Percentiles rank a stretch among this genome's conserved stretches.
phyloP scores from a whole-genome alignment of 2,888 invertebrate genomes.

The Notocelia uddmanniana region DNA sequence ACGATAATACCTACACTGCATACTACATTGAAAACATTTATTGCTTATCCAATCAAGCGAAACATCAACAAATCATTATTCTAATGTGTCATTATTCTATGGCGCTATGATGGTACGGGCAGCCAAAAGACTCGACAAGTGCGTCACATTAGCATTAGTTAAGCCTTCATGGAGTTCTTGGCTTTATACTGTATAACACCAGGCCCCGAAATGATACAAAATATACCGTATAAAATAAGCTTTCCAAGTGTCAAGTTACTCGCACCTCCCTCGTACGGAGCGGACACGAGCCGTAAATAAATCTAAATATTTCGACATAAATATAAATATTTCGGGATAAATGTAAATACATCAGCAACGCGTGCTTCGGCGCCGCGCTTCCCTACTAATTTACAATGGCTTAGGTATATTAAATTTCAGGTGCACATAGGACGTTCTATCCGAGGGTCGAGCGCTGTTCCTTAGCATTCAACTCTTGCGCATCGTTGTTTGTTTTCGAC shows the following conservation, averaged over 20 bases:
- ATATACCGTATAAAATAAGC: slow-evolving; percentile 23
- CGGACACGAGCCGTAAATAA: slow-evolving; percentile 72
- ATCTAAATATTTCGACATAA: slow-evolving; percentile 72
- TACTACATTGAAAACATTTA: not conserved
- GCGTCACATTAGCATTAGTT: not conserved
- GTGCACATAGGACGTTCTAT: slow-evolving; percentile 19
- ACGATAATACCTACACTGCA: not conserved
- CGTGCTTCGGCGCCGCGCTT: slow-evolving; percentile 72
- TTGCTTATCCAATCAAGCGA: not conserved
- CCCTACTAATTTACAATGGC: slow-evolving; percentile 11
- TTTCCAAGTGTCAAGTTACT: slow-evolving; percentile 48
- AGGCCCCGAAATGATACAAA: slow-evolving; percentile 44
- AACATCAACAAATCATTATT: slow-evolving; percentile 25
- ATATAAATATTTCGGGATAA: slow-evolving; percentile 51
- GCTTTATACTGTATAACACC: slow-evolving; percentile 3
- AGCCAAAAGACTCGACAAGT: not conserved
- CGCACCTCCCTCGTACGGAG: slow-evolving; percentile 53
- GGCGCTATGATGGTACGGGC: not conserved
- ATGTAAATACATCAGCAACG: slow-evolving; percentile 68
- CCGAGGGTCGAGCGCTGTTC: slow-evolving; percentile 49
- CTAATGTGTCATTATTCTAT: slow-evolving; percentile 36
- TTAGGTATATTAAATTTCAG: slow-evolving; percentile 4
- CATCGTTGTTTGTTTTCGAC: slow-evolving; percentile 75
- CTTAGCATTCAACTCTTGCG: slow-evolving; percentile 76
- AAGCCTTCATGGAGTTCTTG: not conserved